phyloP scores from a whole-genome alignment of 1,140 invertebrate genomes.

The Leptopilina clavipes region DNA sequence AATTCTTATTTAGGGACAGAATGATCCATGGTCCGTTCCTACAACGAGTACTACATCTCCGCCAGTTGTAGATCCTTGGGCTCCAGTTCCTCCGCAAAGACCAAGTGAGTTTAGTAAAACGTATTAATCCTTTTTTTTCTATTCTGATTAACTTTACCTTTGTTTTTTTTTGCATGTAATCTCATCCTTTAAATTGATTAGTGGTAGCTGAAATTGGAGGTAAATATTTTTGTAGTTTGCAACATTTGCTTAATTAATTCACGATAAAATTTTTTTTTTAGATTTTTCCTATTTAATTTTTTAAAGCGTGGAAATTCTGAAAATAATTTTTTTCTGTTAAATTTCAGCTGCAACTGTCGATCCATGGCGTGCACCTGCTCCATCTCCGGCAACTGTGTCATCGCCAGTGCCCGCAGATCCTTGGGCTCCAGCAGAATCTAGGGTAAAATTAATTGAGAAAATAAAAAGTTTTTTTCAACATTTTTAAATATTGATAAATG shows the following conservation, averaged over 20 bases:
- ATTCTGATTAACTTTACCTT: constrained; percentile 43
- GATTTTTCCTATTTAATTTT: constrained; percentile 37
- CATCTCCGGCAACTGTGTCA: constrained; percentile 62
- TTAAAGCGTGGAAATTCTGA: constrained; percentile 14
- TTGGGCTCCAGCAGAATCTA: constrained; percentile 70
- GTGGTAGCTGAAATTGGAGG: constrained; percentile 58
- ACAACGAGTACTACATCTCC: constrained; percentile 66
- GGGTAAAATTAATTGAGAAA: constrained; percentile 45
- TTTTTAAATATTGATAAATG: no score
- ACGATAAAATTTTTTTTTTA: constrained; percentile 40
- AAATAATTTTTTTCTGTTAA: constrained; percentile 35
- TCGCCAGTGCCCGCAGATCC: constrained; percentile 71
- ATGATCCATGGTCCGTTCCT: constrained; percentile 77
- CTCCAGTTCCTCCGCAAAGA: constrained; percentile 70
- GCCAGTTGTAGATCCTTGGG: constrained; percentile 78
- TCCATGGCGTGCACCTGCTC: constrained; percentile 76
- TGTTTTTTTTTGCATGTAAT: constrained; percentile 49
- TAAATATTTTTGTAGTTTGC: constrained; percentile 43
- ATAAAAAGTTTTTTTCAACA: constrained; percentile 27
- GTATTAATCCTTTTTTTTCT: background rate
- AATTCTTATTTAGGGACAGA: constrained; percentile 62
- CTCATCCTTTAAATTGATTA: constrained; percentile 45
- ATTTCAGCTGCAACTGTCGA: constrained; percentile 71
- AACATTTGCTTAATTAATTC: background rate
- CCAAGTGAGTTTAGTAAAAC: constrained; percentile 57